These are phyloP conservation scores for Danio aesculapii DNA, from an alignment of 2,797 vertebrate genomes.

Conservation along the genomic window DNA sequence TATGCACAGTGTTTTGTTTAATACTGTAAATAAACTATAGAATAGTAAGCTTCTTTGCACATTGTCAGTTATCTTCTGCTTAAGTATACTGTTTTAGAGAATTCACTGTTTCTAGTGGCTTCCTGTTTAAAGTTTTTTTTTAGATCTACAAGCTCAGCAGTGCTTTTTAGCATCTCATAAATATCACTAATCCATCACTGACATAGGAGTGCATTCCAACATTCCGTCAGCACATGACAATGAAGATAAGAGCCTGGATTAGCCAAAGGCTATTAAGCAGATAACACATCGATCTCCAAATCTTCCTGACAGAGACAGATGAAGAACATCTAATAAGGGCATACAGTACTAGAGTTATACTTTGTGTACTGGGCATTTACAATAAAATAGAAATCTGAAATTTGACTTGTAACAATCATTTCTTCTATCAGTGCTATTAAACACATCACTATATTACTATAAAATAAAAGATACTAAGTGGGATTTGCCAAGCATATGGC, in stretches of 20 bases:
- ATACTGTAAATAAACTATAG: neutral
- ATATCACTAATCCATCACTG: slow-evolving; percentile 54
- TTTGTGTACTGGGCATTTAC: too few species aligned
- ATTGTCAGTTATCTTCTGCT: neutral
- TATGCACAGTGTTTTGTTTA: neutral
- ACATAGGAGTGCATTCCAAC: slow-evolving; percentile 52
- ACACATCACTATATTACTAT: too few species aligned
- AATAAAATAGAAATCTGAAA: too few species aligned
- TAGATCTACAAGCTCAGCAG: slow-evolving; percentile 50
- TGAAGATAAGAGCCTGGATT: slow-evolving; percentile 57
- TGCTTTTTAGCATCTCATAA: slow-evolving; percentile 29
- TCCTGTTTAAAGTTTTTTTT: slow-evolving; percentile 41
- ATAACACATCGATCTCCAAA: slow-evolving; percentile 45
- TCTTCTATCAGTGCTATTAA: too few species aligned
- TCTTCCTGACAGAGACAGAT: neutral
- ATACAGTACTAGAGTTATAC: too few species aligned
- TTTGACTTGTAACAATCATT: too few species aligned
- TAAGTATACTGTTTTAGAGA: neutral
- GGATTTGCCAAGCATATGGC: too few species aligned
- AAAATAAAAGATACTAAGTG: too few species aligned
- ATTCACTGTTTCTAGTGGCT: slow-evolving; percentile 26
- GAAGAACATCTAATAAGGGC: neutral
- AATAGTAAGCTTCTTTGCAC: neutral
- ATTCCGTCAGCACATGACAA: slow-evolving; percentile 64
- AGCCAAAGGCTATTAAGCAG: slow-evolving; percentile 36